These are phyloP conservation scores for Callipepla californica DNA, from an alignment of 2,113 vertebrate genomes.

Conservation along the genomic window DNA sequence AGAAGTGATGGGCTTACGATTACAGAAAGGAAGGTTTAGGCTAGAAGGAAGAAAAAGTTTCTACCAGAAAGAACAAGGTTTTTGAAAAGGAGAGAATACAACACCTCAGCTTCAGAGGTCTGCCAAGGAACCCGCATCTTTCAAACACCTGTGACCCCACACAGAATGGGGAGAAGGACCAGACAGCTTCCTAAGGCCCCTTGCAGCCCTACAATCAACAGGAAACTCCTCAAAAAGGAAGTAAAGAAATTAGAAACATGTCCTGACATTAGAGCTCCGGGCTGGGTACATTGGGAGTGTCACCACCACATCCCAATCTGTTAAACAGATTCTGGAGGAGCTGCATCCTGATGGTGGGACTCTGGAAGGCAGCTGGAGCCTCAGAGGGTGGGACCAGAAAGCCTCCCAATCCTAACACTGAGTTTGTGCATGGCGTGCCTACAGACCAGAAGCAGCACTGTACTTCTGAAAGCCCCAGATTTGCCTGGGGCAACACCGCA, in stretches of 20 bases:
- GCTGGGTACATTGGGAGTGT: rapidly evolving
- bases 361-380: background rate
- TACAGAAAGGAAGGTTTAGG: background rate
- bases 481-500: background rate
- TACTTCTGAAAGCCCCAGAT: background rate
- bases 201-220: background rate
- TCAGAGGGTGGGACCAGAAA: background rate
- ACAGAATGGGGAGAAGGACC: background rate
- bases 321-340: background rate
- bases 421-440: rapidly evolving
- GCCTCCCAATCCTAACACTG: background rate
- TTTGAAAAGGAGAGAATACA: background rate
- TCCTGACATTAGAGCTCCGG: background rate
- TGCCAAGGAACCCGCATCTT: background rate
- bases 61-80: background rate
- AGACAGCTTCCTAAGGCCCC: background rate
- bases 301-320: background rate
- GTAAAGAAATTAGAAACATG: background rate
- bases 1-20: background rate
- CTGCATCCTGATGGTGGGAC: background rate
- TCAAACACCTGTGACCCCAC: background rate
- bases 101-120: background rate
- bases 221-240: background rate
- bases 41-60: background rate
- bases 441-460: background rate